phyloP scores from a whole-genome alignment of 2,888 invertebrate genomes.

The Sepiola atlantica region DNA sequence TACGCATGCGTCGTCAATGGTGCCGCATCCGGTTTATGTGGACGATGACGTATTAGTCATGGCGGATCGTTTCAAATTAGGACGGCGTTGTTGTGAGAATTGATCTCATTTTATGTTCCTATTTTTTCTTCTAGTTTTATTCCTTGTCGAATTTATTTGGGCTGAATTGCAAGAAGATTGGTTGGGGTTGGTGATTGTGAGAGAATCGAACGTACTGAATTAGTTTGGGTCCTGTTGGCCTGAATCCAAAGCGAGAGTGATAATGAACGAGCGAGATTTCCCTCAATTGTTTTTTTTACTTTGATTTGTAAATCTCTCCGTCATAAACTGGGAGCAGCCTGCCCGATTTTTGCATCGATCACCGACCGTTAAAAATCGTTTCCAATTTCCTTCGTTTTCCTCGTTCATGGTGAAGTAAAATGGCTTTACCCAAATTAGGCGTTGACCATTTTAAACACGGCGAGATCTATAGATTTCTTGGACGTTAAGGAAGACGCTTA shows the following conservation, averaged over 20 bases:
- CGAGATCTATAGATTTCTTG: neutral
- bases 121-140: neutral
- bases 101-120: neutral
- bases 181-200: too few relatives aligned
- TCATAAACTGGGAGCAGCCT: neutral
- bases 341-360: too few relatives aligned
- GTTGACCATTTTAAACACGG: neutral
- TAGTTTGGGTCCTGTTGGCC: neutral
- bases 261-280: neutral
- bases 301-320: neutral
- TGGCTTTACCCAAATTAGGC: neutral
- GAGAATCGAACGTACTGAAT: neutral
- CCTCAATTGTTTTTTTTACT: neutral
- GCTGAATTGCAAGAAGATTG: neutral
- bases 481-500: neutral
- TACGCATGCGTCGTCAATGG: neutral
- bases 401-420: neutral
- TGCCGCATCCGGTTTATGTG: slow-evolving; percentile 20
- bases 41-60: neutral
- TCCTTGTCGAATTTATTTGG: neutral
- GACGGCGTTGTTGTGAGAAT: slow-evolving; percentile 1
- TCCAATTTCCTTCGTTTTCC: neutral
- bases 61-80: neutral
- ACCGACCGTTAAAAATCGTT: neutral
- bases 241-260: neutral